Percentiles rank a stretch among this genome's conserved stretches.
Evolutionary conservation across 37 sponge, comb jelly and placozoan species (phyloP).

Genomic region (Oscarella lobularis): DNA sequence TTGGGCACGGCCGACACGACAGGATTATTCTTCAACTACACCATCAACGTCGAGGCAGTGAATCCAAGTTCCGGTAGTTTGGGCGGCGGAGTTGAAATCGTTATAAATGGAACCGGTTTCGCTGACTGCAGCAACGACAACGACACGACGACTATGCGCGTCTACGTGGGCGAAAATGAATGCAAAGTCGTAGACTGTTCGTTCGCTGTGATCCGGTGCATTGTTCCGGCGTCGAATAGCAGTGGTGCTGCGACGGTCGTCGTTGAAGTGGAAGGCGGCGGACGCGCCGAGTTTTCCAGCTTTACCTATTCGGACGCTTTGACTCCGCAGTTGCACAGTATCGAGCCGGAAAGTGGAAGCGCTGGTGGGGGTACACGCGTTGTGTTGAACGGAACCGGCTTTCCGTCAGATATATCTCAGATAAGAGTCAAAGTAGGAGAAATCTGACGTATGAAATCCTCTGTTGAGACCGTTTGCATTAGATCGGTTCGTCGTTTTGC

Average conservation of each 20-base stretch:
- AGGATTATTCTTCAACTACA: slow-evolving; percentile 15
- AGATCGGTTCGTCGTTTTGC: slow-evolving; percentile 41
- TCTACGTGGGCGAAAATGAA: slow-evolving; percentile 20
- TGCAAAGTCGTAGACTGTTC: slow-evolving; percentile 13
- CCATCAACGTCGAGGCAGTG: slow-evolving; percentile 9
- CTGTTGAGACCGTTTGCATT: slow-evolving; percentile 5
- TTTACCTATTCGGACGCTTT: slow-evolving; percentile 9
- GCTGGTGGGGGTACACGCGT: slow-evolving; percentile 25
- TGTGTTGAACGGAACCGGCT: slow-evolving; percentile 10
- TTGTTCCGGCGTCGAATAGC: slow-evolving; percentile 12
- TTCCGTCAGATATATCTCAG: background rate
- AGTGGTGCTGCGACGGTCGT: slow-evolving; percentile 10
- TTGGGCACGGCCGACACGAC: slow-evolving; percentile 11
- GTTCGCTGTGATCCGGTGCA: background rate
- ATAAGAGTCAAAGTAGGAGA: slow-evolving; percentile 8
- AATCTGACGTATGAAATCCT: too few relatives aligned
- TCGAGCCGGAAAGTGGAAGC: slow-evolving; percentile 25
- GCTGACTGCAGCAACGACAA: background rate
- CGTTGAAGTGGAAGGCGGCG: too few relatives aligned
- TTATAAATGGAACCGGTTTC: slow-evolving; percentile 48
- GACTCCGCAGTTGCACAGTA: slow-evolving; percentile 5
- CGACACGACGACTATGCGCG: too few relatives aligned
- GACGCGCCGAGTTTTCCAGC: slow-evolving; percentile 15
- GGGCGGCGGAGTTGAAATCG: slow-evolving; percentile 35
- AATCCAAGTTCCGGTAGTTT: slow-evolving; percentile 16